Base-by-base conservation (phyloP, 2,888 invertebrate genomes). In the Lithophane ornitopus region DNA sequence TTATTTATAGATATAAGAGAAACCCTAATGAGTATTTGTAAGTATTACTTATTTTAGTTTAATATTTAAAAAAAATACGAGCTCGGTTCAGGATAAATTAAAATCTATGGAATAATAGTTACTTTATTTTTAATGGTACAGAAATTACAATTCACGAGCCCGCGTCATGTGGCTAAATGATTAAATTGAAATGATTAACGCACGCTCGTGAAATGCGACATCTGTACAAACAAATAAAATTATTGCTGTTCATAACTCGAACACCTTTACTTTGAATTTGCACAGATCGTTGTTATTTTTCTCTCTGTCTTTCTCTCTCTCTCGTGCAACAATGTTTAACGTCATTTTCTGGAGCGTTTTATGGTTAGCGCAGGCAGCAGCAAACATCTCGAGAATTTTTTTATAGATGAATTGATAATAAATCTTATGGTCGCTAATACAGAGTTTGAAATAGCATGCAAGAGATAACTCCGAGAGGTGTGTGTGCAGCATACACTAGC, bases 41-140 rank as follows among this genome's bases (percentile, higher is more conserved):
- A 75, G 81, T 77, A 74, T 77, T 77, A 62, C 46, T 76, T 39
- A 62, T 54, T 76, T 39, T 28, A 56, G 16, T 22, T 19, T 19
- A 34, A 54, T 74, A 34, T 71, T 19, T 19, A 3, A 39, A n/a
- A 19, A 16, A 22, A 4, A 22, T 56, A 46, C 0, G 11, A 28
- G 16, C 19, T 28, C 28, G 14, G 11, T 58, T 54, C 12, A 44
- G 22, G 41, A n/a, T 28, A 8, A 11, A 41, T 39, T 28, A 16
- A 52, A 41, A 71, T 41, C 28, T 22, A 28, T 28, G 4, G 16
- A 54, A 7, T 54, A 19, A 9, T 67, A 56, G 12, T 39, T 4
- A 16, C 0, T 41, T 39, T 34, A n/a, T 39, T 26, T 22, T 39
- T 11, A 16, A 8, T 26, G 28, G 11, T 2, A 22, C 52, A 41